Conservation (phyloP, 2,113 vertebrate genomes). For the Laticauda colubrina region DNA sequence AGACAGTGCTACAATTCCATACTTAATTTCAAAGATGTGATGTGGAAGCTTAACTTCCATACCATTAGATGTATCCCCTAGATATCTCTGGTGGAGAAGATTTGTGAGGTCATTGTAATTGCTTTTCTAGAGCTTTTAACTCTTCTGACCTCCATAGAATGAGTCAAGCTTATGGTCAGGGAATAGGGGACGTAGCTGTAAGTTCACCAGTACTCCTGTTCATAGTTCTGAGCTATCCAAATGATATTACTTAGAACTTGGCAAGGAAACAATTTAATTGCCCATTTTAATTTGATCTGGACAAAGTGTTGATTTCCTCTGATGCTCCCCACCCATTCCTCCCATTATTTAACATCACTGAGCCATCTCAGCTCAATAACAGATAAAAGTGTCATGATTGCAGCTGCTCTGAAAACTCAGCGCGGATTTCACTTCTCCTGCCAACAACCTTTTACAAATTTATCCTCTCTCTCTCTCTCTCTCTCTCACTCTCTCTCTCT, state of each 20-base stretch:
- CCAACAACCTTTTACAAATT: slow-evolving; percentile 38
- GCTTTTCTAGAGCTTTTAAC: background rate
- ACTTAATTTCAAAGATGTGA: background rate
- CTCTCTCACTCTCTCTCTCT: slow-evolving; percentile 43
- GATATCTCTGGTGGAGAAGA: background rate
- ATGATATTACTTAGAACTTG: background rate
- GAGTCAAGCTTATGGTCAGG: background rate
- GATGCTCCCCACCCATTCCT: background rate
- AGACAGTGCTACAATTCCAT: background rate
- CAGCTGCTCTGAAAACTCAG: slow-evolving; percentile 30
- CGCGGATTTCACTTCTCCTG: slow-evolving; percentile 33
- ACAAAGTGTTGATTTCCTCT: background rate
- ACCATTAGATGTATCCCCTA: background rate
- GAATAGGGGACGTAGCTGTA: background rate
- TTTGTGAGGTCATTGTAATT: background rate
- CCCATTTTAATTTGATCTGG: slow-evolving; percentile 19
- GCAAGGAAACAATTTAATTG: slow-evolving; percentile 2
- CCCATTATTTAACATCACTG: slow-evolving; percentile 5
- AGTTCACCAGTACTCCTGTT: background rate
- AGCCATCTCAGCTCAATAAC: slow-evolving; percentile 34
- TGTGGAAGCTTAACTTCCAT: background rate
- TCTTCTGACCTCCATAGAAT: background rate
- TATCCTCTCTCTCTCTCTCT: slow-evolving; percentile 28
- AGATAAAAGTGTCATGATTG: slow-evolving; percentile 33
- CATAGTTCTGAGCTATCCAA: background rate